These are phyloP conservation scores for Falco columbarius DNA, from an alignment of 2,797 vertebrate species.

Conservation along the genomic window DNA sequence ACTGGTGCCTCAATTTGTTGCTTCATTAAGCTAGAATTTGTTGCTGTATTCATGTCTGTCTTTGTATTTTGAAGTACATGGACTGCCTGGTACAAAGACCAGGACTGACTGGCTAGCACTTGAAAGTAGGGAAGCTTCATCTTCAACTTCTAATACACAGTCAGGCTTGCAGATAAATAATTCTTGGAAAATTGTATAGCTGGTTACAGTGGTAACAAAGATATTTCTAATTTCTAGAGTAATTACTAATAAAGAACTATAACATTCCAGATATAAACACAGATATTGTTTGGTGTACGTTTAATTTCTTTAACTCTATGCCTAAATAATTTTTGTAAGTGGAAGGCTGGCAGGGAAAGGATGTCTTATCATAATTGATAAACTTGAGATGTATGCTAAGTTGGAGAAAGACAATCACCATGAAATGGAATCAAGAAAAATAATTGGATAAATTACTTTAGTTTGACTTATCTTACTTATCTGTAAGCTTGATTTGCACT, in stretches of 20 bases:
- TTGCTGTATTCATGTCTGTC: background rate
- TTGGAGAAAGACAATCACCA: background rate
- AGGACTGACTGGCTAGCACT: background rate
- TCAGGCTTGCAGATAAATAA: background rate
- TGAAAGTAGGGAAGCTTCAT: background rate
- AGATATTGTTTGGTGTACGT: background rate
- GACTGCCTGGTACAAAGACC: background rate
- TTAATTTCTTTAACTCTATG: background rate
- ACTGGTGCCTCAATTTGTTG: slow-evolving; percentile 12
- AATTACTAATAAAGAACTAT: background rate
- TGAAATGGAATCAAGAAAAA: background rate
- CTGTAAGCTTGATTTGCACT: background rate
- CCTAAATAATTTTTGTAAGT: background rate
- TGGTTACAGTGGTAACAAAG: background rate
- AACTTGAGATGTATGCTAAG: background rate
- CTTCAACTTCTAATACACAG: background rate
- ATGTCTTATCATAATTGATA: background rate
- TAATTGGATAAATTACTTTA: background rate
- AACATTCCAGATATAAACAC: background rate
- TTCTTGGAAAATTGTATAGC: background rate
- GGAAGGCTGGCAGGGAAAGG: background rate
- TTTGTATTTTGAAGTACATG: slow-evolving; percentile 8
- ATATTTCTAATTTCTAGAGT: background rate
- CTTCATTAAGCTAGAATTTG: slow-evolving; percentile 39
- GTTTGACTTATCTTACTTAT: background rate